Evolutionary conservation across 1,140 invertebrate genomes (phyloP).

Genomic region (Caenorhabditis remanei): DNA sequence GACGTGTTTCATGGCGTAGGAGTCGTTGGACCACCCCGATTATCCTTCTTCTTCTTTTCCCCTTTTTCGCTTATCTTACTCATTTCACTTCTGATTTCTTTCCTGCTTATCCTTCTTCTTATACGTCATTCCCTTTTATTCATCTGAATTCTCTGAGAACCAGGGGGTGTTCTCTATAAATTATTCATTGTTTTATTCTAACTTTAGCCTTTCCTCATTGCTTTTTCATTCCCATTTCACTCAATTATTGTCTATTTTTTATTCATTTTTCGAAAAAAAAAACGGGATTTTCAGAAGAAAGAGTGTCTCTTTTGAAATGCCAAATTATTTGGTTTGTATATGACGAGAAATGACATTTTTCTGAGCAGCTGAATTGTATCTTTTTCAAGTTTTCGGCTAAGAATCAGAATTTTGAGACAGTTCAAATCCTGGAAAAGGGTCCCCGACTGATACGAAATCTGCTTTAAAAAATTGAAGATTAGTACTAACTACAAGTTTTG

Average conservation of each 20-base stretch:
- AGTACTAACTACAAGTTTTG: too few species aligned
- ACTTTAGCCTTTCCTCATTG: slow-evolving; percentile 18
- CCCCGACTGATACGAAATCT: too few species aligned
- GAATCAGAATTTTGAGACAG: not conserved
- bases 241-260: slow-evolving; percentile 24
- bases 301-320: not conserved
- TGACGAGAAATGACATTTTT: slow-evolving; percentile 37
- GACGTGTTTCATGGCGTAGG: slow-evolving; percentile 13
- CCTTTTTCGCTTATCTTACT: not conserved
- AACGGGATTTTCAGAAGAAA: not conserved
- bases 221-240: not conserved
- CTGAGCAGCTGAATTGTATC: not conserved
- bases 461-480: too few species aligned
- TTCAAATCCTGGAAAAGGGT: too few species aligned
- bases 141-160: not conserved
- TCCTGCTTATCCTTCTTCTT: not conserved
- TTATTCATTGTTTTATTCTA: slow-evolving; percentile 50
- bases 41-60: not conserved
- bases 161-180: slow-evolving; percentile 29
- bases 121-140: not conserved
- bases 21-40: slow-evolving; percentile 4
- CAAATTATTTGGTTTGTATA: not conserved
- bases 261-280: not conserved
- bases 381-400: slow-evolving; percentile 1
- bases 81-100: slow-evolving; percentile 35